Conservation (phyloP, 2,797 vertebrate genomes). For the Chaenodraco wilsoni region DNA sequence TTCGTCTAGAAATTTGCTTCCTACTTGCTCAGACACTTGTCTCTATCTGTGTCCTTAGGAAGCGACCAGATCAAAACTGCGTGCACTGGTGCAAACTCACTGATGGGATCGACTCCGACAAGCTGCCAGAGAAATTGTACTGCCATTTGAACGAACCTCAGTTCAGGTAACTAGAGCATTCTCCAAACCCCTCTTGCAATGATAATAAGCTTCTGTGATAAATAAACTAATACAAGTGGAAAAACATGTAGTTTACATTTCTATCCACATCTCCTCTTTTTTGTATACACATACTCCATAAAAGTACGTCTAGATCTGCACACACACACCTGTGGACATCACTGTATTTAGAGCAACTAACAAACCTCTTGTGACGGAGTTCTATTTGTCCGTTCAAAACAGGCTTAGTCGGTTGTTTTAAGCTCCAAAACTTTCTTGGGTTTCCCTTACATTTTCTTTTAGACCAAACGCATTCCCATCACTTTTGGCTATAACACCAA, state of each 20-base stretch:
- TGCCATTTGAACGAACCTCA: slow-evolving; percentile 92
- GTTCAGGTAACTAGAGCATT: slow-evolving; percentile 84
- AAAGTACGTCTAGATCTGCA: not conserved
- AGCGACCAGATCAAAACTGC: slow-evolving; percentile 93
- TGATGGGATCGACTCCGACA: slow-evolving; percentile 86
- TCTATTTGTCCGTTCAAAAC: too few relatives aligned
- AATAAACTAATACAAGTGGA: not conserved
- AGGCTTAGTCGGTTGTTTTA: too few relatives aligned
- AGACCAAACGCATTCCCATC: too few relatives aligned
- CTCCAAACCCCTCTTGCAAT: not conserved
- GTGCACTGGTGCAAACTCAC: slow-evolving; percentile 93
- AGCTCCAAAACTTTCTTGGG: too few relatives aligned
- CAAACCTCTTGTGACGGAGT: too few relatives aligned
- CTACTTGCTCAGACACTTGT: not conserved
- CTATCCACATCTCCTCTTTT: not conserved
- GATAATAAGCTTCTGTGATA: not conserved
- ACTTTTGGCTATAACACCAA: too few relatives aligned
- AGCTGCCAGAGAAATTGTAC: slow-evolving; percentile 92
- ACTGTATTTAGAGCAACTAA: not conserved
- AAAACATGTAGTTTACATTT: not conserved
- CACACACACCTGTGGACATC: not conserved
- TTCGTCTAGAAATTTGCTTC: not conserved
- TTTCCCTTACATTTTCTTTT: too few relatives aligned
- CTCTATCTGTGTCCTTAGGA: slow-evolving; percentile 77
- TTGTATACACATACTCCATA: too few relatives aligned